These are phyloP conservation scores for Sesia bembeciformis DNA, from an alignment of 2,888 invertebrate species.

Conservation along the genomic window DNA sequence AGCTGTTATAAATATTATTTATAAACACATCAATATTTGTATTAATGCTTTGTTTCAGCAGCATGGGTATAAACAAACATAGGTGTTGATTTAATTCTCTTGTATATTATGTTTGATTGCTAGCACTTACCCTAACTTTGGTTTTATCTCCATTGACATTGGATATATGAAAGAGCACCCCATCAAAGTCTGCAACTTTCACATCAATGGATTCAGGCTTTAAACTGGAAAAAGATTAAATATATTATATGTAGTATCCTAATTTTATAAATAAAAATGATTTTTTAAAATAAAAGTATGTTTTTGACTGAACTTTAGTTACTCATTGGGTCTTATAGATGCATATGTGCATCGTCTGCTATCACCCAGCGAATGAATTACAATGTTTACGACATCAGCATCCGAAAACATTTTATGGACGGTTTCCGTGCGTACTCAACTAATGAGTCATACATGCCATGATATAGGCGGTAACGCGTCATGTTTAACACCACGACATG, in stretches of 20 bases:
- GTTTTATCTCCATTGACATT: conserved; percentile 97
- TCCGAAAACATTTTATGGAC: conserved; percentile 55
- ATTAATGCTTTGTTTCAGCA: not conserved
- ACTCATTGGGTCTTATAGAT: not conserved
- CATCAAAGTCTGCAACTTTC: conserved; percentile 97
- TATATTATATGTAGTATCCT: too few species aligned
- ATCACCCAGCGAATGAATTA: conserved; percentile 17
- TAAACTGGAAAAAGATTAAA: conserved; percentile 76
- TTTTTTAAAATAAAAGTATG: too few species aligned
- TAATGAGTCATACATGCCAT: conserved; percentile 56
- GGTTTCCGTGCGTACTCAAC: conserved; percentile 58
- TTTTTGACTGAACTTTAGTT: not conserved
- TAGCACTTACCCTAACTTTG: conserved; percentile 90
- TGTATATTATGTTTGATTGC: not conserved
- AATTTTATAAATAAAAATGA: too few species aligned
- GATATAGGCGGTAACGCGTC: conserved; percentile 59
- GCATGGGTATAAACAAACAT: not conserved
- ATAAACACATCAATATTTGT: too few species aligned
- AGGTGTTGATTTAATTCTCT: not conserved
- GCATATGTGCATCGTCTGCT: not conserved
- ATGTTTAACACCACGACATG: conserved; percentile 17
- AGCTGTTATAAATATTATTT: too few species aligned
- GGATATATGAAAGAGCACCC: conserved; percentile 98
- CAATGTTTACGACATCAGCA: conserved; percentile 52
- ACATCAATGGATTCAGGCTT: conserved; percentile 97